Conservation (phyloP, 2,888 invertebrate species). For the Cheilosia soror region DNA sequence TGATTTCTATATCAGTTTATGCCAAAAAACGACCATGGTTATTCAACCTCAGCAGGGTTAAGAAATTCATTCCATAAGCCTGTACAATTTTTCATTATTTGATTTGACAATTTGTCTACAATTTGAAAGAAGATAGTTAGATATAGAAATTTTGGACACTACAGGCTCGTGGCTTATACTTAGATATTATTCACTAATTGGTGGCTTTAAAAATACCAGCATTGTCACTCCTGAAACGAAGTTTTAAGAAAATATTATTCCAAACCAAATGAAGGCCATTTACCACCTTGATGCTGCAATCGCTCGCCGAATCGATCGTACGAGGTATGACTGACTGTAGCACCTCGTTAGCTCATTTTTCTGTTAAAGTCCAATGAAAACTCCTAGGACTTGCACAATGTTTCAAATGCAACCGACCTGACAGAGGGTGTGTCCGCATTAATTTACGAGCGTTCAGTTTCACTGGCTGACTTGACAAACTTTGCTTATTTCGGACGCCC, state of each 20-base stretch:
- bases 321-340: slow-evolving; percentile 29
- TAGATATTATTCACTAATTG: slow-evolving; percentile 16
- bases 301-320: slow-evolving; percentile 44
- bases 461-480: slow-evolving; percentile 30
- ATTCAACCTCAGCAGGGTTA: no score
- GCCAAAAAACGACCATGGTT: no score
- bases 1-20: no score
- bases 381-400: slow-evolving; percentile 36
- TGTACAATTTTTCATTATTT: no score
- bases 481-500: slow-evolving; percentile 28
- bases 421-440: slow-evolving; percentile 55
- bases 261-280: slow-evolving; percentile 48
- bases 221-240: neutral
- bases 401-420: neutral
- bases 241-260: neutral
- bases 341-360: slow-evolving; percentile 52
- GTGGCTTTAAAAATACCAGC: neutral
- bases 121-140: no score
- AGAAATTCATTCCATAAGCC: no score
- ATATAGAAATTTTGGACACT: no score
- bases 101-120: no score
- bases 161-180: no score
- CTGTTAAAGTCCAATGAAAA: slow-evolving; percentile 29
- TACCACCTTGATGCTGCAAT: slow-evolving; percentile 68
- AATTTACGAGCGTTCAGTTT: slow-evolving; percentile 52